These are phyloP conservation scores for Leptatherina wallacei DNA, from an alignment of 2,797 vertebrate species.

Conservation along the genomic window DNA sequence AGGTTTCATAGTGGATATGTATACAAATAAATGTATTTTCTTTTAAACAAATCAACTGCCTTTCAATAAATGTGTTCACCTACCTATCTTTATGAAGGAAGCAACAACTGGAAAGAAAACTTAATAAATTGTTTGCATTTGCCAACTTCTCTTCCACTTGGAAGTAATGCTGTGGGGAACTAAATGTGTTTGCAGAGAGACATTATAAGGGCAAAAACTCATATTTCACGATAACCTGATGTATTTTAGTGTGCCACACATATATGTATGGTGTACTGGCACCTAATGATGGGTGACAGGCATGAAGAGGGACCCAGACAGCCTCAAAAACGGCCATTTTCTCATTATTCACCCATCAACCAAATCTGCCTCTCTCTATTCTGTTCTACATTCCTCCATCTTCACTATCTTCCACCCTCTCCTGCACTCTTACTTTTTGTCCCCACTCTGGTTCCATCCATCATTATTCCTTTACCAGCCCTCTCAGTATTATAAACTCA, in stretches of 20 bases:
- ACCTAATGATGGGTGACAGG: conserved; percentile 37
- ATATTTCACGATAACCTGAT: not conserved
- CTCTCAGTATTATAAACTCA: conserved; percentile 34
- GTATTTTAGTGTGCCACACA: not conserved
- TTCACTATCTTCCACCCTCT: not conserved
- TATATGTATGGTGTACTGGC: too few species aligned
- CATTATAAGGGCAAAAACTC: not conserved
- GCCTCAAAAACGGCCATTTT: conserved; percentile 47
- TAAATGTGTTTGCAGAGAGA: not conserved
- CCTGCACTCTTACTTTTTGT: not conserved
- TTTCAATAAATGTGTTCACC: too few species aligned
- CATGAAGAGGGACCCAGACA: conserved; percentile 19
- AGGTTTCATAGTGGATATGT: too few species aligned
- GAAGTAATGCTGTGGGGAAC: not conserved
- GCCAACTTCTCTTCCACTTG: not conserved
- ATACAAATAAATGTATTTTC: too few species aligned
- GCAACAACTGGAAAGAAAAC: not conserved
- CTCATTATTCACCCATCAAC: conserved; percentile 57
- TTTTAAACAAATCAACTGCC: too few species aligned
- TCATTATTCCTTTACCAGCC: conserved; percentile 34
- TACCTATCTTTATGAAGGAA: not conserved
- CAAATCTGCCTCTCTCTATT: conserved; percentile 34
- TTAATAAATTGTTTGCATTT: conserved; percentile 21
- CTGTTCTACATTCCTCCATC: conserved; percentile 8
- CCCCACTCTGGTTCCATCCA: conserved; percentile 25